Conservation (phyloP, 2,888 invertebrate species). For the Athrips mouffetella region DNA sequence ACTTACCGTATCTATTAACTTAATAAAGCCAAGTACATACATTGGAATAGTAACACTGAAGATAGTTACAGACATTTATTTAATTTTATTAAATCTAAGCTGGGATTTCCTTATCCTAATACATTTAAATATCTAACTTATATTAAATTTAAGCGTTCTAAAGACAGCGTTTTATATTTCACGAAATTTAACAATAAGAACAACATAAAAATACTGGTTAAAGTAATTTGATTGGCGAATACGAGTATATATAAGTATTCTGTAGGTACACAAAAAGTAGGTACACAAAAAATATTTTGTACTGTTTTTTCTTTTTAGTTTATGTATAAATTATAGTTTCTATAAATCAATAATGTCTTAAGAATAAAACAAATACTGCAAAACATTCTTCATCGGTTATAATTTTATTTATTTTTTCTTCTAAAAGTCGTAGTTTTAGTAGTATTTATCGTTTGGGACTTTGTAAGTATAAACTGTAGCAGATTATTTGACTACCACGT, state of each 20-base stretch:
- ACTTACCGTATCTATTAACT: constrained; percentile 48
- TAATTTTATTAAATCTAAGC: constrained; percentile 23
- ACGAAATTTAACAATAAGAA: constrained; percentile 29
- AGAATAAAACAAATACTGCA: no score
- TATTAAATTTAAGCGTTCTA: constrained; percentile 35
- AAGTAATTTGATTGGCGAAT: no score
- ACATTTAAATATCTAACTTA: constrained; percentile 33
- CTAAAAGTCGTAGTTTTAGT: no score
- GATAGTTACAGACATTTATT: constrained; percentile 29
- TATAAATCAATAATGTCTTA: no score
- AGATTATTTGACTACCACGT: no score
- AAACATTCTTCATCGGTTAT: no score
- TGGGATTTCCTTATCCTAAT: constrained; percentile 26
- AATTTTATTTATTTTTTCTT: no score
- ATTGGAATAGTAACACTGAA: constrained; percentile 41
- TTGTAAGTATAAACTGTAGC: neutral
- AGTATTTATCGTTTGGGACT: constrained; percentile 12
- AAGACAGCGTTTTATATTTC: constrained; percentile 18
- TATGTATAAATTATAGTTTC: no score
- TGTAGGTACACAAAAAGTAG: no score
- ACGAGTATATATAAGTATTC: no score
- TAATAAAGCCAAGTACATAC: constrained; percentile 39
- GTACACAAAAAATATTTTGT: neutral
- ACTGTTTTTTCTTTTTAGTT: neutral
- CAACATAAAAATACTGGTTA: constrained; percentile 1